phyloP scores from a whole-genome alignment of 2,797 vertebrate species.

The Gymnodraco acuticeps region DNA sequence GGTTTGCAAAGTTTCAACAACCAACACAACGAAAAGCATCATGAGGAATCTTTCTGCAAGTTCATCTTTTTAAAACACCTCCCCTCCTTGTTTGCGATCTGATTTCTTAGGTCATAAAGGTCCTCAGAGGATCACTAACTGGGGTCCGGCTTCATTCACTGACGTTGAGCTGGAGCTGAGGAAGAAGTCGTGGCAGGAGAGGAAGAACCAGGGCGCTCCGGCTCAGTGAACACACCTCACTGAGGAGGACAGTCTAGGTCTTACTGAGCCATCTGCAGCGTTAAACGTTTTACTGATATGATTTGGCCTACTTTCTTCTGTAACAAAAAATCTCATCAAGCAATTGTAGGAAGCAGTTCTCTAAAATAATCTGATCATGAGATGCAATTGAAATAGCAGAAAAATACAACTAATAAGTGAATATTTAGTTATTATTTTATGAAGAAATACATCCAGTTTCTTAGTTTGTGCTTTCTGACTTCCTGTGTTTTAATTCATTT shows the following conservation, averaged over 20 bases:
- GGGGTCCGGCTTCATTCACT: constrained; percentile 94
- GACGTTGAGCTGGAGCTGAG: constrained; percentile 90
- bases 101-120: constrained; percentile 88
- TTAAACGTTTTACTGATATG: background rate
- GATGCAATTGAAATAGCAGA: background rate
- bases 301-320: background rate
- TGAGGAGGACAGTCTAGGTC: background rate
- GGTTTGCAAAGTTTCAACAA: background rate
- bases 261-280: background rate
- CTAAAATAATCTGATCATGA: background rate
- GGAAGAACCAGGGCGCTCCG: constrained; percentile 83
- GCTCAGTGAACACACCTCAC: constrained; percentile 56
- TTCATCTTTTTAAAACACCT: background rate
- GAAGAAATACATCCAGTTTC: background rate
- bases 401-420: background rate
- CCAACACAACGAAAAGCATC: background rate
- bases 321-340: background rate
- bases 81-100: background rate
- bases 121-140: constrained; percentile 92
- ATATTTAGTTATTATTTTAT: background rate
- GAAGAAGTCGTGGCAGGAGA: constrained; percentile 93
- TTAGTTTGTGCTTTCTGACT: background rate
- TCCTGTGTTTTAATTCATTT: background rate
- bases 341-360: background rate
- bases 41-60: background rate